Base-by-base conservation (phyloP, 1,140 invertebrate species). In the Pissodes strobi region DNA sequence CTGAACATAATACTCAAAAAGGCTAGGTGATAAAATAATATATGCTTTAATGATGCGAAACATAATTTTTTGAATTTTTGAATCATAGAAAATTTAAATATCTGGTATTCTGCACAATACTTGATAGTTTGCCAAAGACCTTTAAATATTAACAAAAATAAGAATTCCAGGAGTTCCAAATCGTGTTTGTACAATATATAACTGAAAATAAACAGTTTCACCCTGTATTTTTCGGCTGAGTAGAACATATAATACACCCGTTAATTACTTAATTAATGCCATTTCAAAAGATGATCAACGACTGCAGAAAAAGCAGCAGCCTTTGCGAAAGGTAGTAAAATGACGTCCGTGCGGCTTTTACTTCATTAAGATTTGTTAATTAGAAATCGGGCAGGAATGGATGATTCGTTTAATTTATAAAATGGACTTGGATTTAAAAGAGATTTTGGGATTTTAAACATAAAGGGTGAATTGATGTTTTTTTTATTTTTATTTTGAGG, bases 371-470 rank as follows among this genome's bases (percentile, higher is more conserved):
- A 22, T 39, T 22, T 41, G 52, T 55, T 55, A 55, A 55, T 55
- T 55, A 55, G 52, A 55, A 55, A 55, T 55, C 52, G 34, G 52
- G 34, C 52, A 55, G 37, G n/a, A n/a, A 55, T 55, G 52, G 52
- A 55, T 55, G 52, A 55, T 55, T 55, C 52, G 34, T 55, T 55
- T 55, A 55, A 55, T 55, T 55, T 55, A 55, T 55, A 55, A n/a
- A 55, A 55, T 55, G 52, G 52, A 23, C 52, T 52, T 13, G 52
- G 22, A 13, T 55, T 55, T 21, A 55, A 55, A 38, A 55, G 52
- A 55, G 52, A 13, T 39, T 41, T 41, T 37, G 25, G 37, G 34
- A 55, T 55, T 55, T 55, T 39, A 55, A 55, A 23, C 21, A 55
- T 38, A 21, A 55, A 55, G 37, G 22, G 52, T 39, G 25, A 52